Base-by-base conservation (phyloP, 2,888 invertebrate species). In the Cylindroiulus punctatus region DNA sequence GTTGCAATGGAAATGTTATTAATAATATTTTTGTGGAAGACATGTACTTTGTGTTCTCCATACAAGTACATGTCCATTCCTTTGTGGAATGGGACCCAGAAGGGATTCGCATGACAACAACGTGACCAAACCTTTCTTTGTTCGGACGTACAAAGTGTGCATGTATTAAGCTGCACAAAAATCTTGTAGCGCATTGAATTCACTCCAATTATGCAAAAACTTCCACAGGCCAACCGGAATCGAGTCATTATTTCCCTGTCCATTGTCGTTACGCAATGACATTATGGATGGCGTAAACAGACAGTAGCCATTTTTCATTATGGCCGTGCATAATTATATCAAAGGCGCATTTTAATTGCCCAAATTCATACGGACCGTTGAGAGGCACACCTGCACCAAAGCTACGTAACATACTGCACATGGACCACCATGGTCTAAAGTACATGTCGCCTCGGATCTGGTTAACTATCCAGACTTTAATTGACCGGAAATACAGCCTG, bases 401-500 rank as follows among this genome's bases (percentile, higher is more conserved):
- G 26, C 1, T 52, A 52, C n/a, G n/a, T 52, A 65, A 65, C 26
- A 10, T 65, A 19, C n/a, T 65, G 65, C 0, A 26, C 10, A 7
- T 10, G 36, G n/a, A 19, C 57, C n/a, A 8, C 12, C 2, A 47
- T 12, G 26, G 65, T 65, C 10, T 3, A 65, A 65, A 65, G 26
- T 65, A 65, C n/a, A 65, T 65, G 65, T 22, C 26, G 65, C 65
- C 26, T 65, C 10, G 26, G 65, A 65, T 65, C 26, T 65, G 65
- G 26, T 65, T 65, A 65, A 65, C 19, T 65, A 26, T n/a, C 65
- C 4, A 3, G 65, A 26, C 8, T 65, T 65, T 65, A 65, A 65
- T 65, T 65, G 65, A 65, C 65, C 65, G 65, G 65, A 65, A 65
- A 65, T 65, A 22, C 65, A 65, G n/a, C 65, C 65, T 65, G n/a